Evolutionary conservation across 1,140 invertebrate genomes (phyloP), one percentile per base, ranked within the genome.

Genomic region (Philaenus spumarius): DNA sequence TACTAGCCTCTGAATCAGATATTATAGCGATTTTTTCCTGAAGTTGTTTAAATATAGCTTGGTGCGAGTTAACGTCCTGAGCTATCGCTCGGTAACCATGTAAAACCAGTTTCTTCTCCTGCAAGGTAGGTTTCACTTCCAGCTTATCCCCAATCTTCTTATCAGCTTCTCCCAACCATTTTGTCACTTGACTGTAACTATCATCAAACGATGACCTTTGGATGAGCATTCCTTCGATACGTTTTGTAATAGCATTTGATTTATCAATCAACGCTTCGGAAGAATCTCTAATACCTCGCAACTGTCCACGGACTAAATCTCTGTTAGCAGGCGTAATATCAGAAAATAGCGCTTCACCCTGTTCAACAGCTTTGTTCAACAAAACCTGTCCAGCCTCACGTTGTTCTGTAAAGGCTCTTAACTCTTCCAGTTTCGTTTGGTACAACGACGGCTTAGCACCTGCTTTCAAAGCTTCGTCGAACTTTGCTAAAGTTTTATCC

Each of bases 151-250:
- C 80, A 11, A 88, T 72, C 71, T 89, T 87, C 23, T 79, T 76
- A 66, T 85, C 81, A 0, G 81, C 78, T 60, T 93, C 88, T 34
- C 79, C 76, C 6, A 95, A 77, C 86, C 91, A 95, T 66, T 85
- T 82, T 62, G 84, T 82, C 43, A 79, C 71, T 75, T 93, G 89
- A 50, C 81, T 82, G 62, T 88, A 88, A 61, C 88, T 93, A 66
- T 95, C 92, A 68, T 95, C 90, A 68, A 95, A 92, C 0, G 90
- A 93, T 5, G 89, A 90, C 68, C 90, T 80, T 64, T 94, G 87
- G 68, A 93, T 86, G 37, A 93, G 82, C 22, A 89, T 84, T 19
- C 82, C 87, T 75, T 95, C 91, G 35, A 94, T 83, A 64, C 84
- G 83, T 70, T 95, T 94, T 58, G 92, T 83, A 5, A 93, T 81